Evolutionary conservation across 2,113 vertebrate species (phyloP).

Genomic region (Lepus timidus): DNA sequence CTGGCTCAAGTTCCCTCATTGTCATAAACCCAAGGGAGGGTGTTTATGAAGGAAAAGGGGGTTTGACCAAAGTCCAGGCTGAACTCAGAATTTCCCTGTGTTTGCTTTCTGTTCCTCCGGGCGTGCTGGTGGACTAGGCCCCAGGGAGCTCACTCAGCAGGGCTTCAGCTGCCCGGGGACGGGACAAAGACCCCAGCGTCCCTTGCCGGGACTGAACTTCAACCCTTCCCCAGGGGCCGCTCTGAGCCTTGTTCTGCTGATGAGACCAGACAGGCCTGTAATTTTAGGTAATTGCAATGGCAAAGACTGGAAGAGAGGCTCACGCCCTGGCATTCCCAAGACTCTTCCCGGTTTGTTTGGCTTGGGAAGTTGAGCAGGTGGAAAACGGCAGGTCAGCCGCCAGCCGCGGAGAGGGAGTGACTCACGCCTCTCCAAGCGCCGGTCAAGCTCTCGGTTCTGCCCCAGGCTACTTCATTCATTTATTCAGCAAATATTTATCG

Average conservation of each 20-base stretch:
- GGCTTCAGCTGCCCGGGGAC: neutral
- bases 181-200: neutral
- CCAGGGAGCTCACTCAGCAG: neutral
- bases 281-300: conserved; percentile 37
- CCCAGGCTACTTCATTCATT: neutral
- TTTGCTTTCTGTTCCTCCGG: conserved; percentile 13
- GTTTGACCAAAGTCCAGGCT: conserved; percentile 36
- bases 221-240: conserved; percentile 4
- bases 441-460: neutral
- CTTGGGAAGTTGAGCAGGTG: conserved; percentile 66
- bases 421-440: neutral
- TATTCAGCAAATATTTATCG: conserved; percentile 35
- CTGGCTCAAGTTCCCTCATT: neutral
- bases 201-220: neutral
- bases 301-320: conserved; percentile 29
- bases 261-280: conserved; percentile 66
- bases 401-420: neutral
- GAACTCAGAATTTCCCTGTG: conserved; percentile 26
- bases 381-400: neutral
- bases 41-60: conserved; percentile 15
- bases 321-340: conserved; percentile 42
- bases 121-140: neutral
- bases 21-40: neutral
- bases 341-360: conserved; percentile 30
- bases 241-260: conserved; percentile 61